Percentiles rank a stretch among this genome's conserved stretches.
Evolutionary conservation across 2,113 vertebrate genomes (phyloP).

Genomic region (Australoheros scitulus): DNA sequence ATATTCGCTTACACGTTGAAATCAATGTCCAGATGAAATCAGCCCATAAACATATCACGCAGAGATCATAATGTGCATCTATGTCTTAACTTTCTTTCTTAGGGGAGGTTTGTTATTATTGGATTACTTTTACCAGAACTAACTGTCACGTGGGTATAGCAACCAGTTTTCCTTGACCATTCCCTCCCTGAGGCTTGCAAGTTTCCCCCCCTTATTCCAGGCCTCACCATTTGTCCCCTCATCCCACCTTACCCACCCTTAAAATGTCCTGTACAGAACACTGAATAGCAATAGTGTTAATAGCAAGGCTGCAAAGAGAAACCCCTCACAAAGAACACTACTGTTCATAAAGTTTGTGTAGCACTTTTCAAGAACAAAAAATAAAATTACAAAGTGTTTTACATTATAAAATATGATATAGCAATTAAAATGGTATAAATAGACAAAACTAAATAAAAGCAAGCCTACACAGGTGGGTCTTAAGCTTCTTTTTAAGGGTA

Average conservation of each 20-base stretch:
- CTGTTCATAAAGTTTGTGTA: no score
- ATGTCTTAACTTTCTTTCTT: not conserved
- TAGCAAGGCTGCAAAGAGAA: not conserved
- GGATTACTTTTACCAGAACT: not conserved
- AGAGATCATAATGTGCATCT: not conserved
- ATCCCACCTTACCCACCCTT: not conserved
- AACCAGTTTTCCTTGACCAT: not conserved
- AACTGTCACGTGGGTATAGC: not conserved
- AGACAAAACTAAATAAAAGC: no score
- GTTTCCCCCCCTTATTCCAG: not conserved
- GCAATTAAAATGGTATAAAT: no score
- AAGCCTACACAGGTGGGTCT: no score
- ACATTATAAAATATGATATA: no score
- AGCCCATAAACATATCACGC: not conserved
- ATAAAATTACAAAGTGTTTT: no score
- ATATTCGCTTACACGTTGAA: not conserved
- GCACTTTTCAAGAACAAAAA: no score
- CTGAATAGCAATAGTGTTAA: rapidly evolving
- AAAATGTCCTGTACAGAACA: not conserved
- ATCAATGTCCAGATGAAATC: not conserved
- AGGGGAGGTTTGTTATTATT: not conserved
- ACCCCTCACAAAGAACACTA: no score
- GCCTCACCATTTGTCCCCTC: not conserved
- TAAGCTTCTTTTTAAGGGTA: no score
- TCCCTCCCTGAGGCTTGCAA: not conserved